Percentiles rank a stretch among this genome's conserved stretches.
Conservation (phyloP, 2,888 invertebrate genomes). For the Melangyna quadrimaculata region DNA sequence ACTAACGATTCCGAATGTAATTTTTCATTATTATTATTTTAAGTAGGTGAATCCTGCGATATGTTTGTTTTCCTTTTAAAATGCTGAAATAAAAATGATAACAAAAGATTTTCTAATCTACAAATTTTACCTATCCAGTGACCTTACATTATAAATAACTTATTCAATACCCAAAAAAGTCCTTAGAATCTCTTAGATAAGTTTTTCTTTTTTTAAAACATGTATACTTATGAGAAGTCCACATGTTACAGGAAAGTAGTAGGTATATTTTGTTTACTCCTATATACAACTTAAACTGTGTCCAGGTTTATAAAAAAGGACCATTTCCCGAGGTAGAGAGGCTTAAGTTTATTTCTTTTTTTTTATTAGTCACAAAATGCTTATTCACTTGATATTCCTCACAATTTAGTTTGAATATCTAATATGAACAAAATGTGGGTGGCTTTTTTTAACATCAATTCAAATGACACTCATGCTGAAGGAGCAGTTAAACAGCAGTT, state of each 20-base stretch:
- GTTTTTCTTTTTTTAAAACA: background rate
- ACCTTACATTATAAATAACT: conserved; percentile 17
- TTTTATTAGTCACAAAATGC: conserved; percentile 6
- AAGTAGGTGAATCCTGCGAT: background rate
- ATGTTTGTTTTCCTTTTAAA: background rate
- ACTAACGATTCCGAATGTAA: background rate
- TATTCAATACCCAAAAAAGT: conserved; percentile 27
- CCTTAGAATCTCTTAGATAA: background rate
- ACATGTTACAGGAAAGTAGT: background rate
- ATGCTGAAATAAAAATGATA: background rate
- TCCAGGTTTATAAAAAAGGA: background rate
- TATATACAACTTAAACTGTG: background rate
- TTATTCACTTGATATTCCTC: conserved; percentile 32
- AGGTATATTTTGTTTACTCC: conserved; percentile 12
- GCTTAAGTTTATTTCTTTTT: background rate
- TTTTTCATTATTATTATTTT: background rate
- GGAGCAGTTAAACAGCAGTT: conserved; percentile 28
- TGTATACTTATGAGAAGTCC: background rate
- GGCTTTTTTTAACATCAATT: conserved; percentile 30
- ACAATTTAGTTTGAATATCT: conserved; percentile 51
- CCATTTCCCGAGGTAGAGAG: background rate
- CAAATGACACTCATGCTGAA: conserved; percentile 36
- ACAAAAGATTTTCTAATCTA: background rate
- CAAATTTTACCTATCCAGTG: conserved; percentile 6
- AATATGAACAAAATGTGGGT: conserved; percentile 23